These are phyloP conservation scores for Tapirus indicus DNA, from an alignment of 2,797 vertebrate species.

Conservation along the genomic window DNA sequence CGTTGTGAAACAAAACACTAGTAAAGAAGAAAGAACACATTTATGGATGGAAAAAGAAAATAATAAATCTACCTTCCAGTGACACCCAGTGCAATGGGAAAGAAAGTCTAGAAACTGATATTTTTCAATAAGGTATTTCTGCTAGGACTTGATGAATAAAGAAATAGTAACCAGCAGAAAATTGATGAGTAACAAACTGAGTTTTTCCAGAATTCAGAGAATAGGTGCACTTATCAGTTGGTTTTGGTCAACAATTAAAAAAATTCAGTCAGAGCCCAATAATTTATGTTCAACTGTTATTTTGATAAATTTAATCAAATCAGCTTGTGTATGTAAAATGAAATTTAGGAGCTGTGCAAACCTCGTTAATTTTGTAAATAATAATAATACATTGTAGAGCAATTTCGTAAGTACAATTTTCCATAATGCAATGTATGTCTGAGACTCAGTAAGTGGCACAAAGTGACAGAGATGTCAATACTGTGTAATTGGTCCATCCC, in stretches of 20 bases:
- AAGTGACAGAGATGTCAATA: not conserved
- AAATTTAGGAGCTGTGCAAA: not conserved
- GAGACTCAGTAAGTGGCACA: not conserved
- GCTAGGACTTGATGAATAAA: not conserved
- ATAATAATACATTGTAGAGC: not conserved
- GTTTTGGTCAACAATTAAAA: not conserved
- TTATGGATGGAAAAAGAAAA: not conserved
- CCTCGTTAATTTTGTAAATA: not conserved
- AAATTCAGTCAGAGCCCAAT: not conserved
- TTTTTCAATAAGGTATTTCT: not conserved
- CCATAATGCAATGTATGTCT: not conserved
- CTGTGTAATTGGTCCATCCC: not conserved
- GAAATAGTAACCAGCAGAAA: not conserved
- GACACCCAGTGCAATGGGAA: not conserved
- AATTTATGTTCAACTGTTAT: not conserved
- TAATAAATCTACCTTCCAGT: not conserved
- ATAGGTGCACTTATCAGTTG: not conserved
- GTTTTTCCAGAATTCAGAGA: not conserved
- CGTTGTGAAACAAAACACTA: conserved; percentile 7
- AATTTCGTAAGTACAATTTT: not conserved
- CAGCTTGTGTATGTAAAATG: not conserved
- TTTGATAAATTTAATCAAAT: conserved; percentile 7
- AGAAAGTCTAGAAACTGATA: not conserved
- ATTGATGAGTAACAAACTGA: not conserved
- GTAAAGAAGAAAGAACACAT: conserved; percentile 20